Base-by-base conservation (phyloP, 2,888 invertebrate genomes). In the Lithophane ornitopus region DNA sequence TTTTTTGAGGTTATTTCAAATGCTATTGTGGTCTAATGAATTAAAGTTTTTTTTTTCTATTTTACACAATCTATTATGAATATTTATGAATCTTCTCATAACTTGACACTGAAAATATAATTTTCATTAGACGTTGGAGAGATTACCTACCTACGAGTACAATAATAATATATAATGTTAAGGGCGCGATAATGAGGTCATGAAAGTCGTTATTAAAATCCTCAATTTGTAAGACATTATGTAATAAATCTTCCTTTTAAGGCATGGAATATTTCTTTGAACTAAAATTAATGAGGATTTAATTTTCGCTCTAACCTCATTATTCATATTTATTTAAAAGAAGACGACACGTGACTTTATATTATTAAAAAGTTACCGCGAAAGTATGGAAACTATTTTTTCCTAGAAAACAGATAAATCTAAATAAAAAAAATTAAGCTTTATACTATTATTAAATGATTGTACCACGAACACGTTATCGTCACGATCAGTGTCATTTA, bases 211-310 rank as follows among this genome's bases (percentile, higher is more conserved):
- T 34, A 26, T 26, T 56, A n/a, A 61, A 74, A 56, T 19, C 28
- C 39, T 54, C n/a, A 74, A 54, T 49, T 74, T 46, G 8, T 54
- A 46, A 49, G 16, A 65, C n/a, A 56, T 59, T 44, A 49, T 28
- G 1, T 16, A 80, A 74, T 78, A 66, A 74, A 66, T 56, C 8
- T 74, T 74, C 12, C 39, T 66, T 41, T 44, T 3, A 59, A 54
- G 22, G 9, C 49, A 49, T 49, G 22, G 22, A 49, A 49, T 66
- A 54, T 54, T 54, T 79, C 28, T 58, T 81, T 16, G 52, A 39
- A 9, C 3, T 44, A 58, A 34, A 34, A 58, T 41, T 28, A 19
- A 41, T 49, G 14, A 58, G 14, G 7, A 34, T 41, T 79, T 12
- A 41, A 58, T 58, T 34, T 58, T 49, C 41, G 22, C 16, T 44